Evolutionary conservation across 1,140 invertebrate species (phyloP), one percentile per base, ranked within the genome.

Genomic region (Solenopsis invicta): DNA sequence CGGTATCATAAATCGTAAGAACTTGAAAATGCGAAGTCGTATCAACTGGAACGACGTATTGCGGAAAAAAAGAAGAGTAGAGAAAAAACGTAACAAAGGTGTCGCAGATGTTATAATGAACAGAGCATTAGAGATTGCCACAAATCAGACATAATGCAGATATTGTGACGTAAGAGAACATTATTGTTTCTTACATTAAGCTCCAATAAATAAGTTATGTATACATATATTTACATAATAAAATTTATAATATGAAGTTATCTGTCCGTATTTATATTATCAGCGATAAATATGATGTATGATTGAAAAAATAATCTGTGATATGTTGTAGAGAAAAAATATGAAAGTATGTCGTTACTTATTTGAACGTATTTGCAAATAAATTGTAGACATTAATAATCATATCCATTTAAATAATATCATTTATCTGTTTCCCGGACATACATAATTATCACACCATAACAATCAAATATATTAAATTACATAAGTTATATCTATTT

Each of bases 11-110:
- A 80, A 94, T 54, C 88, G 29, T 0, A 90, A 89, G 34, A 88
- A 82, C 10, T 82, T 94, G 0, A 91, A 74, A 85, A 89, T 91
- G 61, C 61, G 91, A 48, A 93, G 91, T 87, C 86, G 92, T 71
- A 92, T 94, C 13, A 92, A 94, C 52, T 94, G 94, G 94, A 88
- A 94, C 12, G 85, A 88, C 8, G 62, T 95, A 34, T 56, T 95
- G 0, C 88, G 88, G 52, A 93, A 92, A 45, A 94, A 93, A 50
- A 92, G 89, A 34, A 88, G 80, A 74, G n/a, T 78, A 0, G 91
- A 87, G 50, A 91, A 87, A 76, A 93, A 89, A 85, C 75, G 48
- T 9, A 18, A 85, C 34, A 90, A 87, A 21, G 69, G 41, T 16
- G 74, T 88, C 18, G 52, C 69, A n/a, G 80, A 90, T 72, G 34